phyloP scores from a whole-genome alignment of 2,113 vertebrate genomes.

The Eonycteris spelaea region DNA sequence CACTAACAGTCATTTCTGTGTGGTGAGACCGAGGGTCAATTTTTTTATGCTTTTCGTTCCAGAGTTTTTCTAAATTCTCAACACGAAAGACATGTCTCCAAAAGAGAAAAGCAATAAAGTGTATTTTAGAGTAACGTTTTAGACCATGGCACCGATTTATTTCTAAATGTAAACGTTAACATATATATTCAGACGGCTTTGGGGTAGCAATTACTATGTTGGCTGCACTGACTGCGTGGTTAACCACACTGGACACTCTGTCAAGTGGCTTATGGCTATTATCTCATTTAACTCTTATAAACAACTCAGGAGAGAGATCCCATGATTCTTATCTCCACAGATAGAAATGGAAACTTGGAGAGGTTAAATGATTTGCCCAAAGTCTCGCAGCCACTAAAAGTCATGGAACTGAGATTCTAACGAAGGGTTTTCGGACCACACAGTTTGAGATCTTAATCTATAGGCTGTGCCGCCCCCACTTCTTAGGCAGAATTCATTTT shows the following conservation, averaged over 20 bases:
- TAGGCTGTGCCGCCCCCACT: background rate
- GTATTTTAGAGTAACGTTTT: background rate
- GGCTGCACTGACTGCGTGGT: background rate
- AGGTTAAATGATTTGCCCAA: background rate
- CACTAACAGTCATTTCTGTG: background rate
- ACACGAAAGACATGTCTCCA: background rate
- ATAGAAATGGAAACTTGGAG: background rate
- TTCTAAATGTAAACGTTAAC: background rate
- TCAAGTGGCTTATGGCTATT: background rate
- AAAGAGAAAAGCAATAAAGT: background rate
- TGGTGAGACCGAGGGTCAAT: background rate
- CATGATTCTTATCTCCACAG: background rate
- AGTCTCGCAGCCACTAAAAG: background rate
- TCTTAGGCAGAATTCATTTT: background rate
- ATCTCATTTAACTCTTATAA: slow-evolving; percentile 40
- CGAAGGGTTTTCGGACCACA: background rate
- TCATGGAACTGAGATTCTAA: background rate
- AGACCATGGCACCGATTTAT: background rate
- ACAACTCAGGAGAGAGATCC: background rate
- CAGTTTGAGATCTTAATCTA: background rate
- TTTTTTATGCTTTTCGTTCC: background rate
- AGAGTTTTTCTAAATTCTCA: slow-evolving; percentile 16
- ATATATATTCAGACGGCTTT: background rate
- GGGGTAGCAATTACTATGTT: background rate
- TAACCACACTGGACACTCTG: background rate